Base-by-base conservation (phyloP, 2,113 vertebrate genomes). In the Craseonycteris thonglongyai region DNA sequence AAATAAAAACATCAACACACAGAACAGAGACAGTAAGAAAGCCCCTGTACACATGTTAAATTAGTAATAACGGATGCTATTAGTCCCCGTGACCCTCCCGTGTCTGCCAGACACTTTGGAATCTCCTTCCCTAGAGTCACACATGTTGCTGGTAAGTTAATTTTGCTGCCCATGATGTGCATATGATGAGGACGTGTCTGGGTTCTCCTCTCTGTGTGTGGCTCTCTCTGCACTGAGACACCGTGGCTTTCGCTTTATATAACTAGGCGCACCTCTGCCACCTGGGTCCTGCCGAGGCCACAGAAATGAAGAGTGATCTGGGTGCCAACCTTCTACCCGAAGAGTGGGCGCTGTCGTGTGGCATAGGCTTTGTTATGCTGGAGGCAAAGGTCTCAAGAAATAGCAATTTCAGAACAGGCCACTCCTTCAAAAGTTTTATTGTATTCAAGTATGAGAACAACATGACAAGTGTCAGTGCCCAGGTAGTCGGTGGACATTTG, bases 291-390 rank as follows among this genome's bases (percentile, higher is more conserved):
- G n/a, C 47, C 22, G 35, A 89, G 33, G 61, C 4, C 24, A 69
- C 71, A 92, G 84, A 92, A 91, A 87, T 65, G 21, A 72, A 89
- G 54, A 80, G 15, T 38, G 35, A 88, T 90, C 45, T 87, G 76
- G 6, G 6, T 4, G 42, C 21, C 42, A 71, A 0, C 1, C 15
- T 69, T 88, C 47, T 16, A n/a, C 19, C 5, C 26, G 26, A 5
- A 45, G 38, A 61, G 69, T 7, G 56, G 24, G 45, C 19, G 18
- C 1, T 86, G 5, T 3, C 18, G 56, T 42, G 26, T n/a, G 24
- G 51, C 0, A 0, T 22, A 42, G 61, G 54, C 33, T 95, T 61
- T 75, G 54, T 38, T 88, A 1, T 40, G 40, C 33, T 19, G n/a
- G 40, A 76, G 72, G 58, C 7, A 24, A n/a, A 76, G 49, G 33